Evolutionary conservation across 1,140 invertebrate genomes (phyloP).

Genomic region (Dendrolimus punctatus): DNA sequence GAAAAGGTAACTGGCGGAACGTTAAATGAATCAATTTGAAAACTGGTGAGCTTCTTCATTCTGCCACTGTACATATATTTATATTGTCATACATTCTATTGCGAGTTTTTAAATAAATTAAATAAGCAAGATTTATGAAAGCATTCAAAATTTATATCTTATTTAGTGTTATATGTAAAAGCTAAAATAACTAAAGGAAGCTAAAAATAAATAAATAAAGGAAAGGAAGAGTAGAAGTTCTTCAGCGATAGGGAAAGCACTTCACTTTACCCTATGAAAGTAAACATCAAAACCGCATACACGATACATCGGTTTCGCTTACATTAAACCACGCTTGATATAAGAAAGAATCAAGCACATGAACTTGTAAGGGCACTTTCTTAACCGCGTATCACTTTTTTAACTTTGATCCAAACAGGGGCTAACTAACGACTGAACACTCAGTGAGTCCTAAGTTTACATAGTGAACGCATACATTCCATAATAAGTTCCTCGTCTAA

Average conservation of each 20-base stretch:
- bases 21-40: too few relatives aligned
- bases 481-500: conserved; percentile 17
- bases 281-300: conserved; percentile 46
- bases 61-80: too few relatives aligned
- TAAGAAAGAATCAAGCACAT: conserved; percentile 25
- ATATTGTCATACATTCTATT: too few relatives aligned
- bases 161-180: too few relatives aligned
- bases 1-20: too few relatives aligned
- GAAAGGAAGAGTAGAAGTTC: conserved; percentile 66
- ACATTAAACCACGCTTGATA: conserved; percentile 33
- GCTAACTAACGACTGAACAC: too few relatives aligned
- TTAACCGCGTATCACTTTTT: conserved; percentile 41
- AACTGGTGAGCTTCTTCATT: too few relatives aligned
- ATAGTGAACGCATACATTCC: conserved; percentile 14
- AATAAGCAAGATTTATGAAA: too few relatives aligned
- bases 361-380: conserved; percentile 50
- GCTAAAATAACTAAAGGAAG: too few relatives aligned
- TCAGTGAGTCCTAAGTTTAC: conserved; percentile 9
- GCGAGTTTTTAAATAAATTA: too few relatives aligned
- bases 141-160: too few relatives aligned
- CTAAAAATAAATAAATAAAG: too few relatives aligned
- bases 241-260: conserved; percentile 58
- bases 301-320: conserved; percentile 26
- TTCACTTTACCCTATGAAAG: conserved; percentile 49
- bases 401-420: conserved; percentile 12